Percentiles rank a stretch among this genome's conserved stretches.
These are phyloP conservation scores for Peromyscus attwateri DNA, from an alignment of 2,797 vertebrate species.

Conservation along the genomic window DNA sequence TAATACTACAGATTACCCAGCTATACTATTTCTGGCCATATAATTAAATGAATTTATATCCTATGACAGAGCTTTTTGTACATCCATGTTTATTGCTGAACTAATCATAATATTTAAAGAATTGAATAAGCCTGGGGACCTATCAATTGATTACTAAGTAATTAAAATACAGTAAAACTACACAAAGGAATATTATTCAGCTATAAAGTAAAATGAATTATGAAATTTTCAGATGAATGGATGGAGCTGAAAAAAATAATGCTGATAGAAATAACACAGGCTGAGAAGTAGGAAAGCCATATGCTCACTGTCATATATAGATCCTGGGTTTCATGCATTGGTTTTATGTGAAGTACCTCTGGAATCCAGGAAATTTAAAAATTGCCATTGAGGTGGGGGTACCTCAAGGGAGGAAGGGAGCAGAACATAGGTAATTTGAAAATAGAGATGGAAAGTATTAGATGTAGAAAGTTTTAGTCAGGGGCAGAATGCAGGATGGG, in stretches of 20 bases:
- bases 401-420: not conserved
- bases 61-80: not conserved
- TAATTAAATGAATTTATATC: not conserved
- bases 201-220: not conserved
- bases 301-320: not conserved
- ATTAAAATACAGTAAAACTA: not conserved
- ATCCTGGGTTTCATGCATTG: no score
- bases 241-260: not conserved
- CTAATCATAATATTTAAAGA: not conserved
- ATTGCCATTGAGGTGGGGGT: not conserved
- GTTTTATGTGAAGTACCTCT: not conserved
- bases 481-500: no score
- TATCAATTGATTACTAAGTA: not conserved
- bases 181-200: not conserved
- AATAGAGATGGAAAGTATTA: not conserved
- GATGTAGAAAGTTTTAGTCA: not conserved
- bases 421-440: not conserved
- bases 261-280: no score
- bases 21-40: not conserved
- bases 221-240: not conserved
- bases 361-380: not conserved
- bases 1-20: not conserved
- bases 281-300: not conserved
- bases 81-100: not conserved
- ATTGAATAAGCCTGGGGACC: not conserved